Percentiles rank a stretch among this genome's conserved stretches.
Conservation (phyloP, 2,888 invertebrate genomes). For the Nematopogon swammerdamellus region DNA sequence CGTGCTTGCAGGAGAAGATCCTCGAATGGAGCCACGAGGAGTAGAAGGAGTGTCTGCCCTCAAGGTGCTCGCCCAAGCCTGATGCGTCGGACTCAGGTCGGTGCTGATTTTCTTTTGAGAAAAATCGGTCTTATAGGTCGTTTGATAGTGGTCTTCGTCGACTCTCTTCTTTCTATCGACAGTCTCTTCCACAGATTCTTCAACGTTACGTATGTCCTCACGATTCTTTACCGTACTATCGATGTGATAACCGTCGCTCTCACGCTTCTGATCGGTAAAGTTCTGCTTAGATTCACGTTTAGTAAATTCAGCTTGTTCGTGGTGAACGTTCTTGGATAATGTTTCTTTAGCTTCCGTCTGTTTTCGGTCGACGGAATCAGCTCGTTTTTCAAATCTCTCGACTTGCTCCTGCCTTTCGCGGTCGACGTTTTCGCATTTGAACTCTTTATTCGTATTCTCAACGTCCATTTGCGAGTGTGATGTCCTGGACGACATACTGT, state of each 20-base stretch:
- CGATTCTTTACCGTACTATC: no score
- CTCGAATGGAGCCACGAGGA: conserved; percentile 42
- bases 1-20: conserved; percentile 55
- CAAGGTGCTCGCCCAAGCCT: conserved; percentile 72
- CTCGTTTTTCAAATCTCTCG: no score
- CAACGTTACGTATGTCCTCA: no score
- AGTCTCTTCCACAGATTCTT: conserved; percentile 25
- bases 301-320: no score
- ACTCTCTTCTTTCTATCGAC: conserved; percentile 28
- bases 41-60: conserved; percentile 62
- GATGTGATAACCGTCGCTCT: no score
- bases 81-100: conserved; percentile 69
- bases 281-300: no score
- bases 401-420: no score
- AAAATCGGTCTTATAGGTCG: conserved; percentile 60
- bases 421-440: no score
- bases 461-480: not conserved
- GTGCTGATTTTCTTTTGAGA: conserved; percentile 56
- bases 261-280: no score
- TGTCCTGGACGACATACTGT: not conserved
- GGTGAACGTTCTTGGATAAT: no score
- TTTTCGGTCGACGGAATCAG: no score
- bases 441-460: not conserved
- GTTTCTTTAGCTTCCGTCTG: no score
- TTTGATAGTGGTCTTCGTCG: conserved; percentile 53